Base-by-base conservation (phyloP, 2,888 invertebrate species). In the Octodonta nipae region DNA sequence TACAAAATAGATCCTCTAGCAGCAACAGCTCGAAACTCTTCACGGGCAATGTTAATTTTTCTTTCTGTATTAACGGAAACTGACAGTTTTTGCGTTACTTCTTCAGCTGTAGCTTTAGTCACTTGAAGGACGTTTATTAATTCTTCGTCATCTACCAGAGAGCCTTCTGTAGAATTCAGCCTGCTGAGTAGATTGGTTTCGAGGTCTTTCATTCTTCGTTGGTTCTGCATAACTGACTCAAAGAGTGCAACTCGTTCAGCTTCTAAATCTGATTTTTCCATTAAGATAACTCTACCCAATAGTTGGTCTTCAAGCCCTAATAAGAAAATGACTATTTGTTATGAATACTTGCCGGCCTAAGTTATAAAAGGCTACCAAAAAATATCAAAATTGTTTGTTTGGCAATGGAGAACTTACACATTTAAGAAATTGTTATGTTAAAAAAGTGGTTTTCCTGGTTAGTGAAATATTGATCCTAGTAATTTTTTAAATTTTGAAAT, bases 201-300 rank as follows among this genome's bases (percentile, higher is more conserved):
- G 8, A 95, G 65, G 54, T 91, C 88, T 60, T 95, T 89, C 87
- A 93, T 93, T 46, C 86, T 84, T 38, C 88, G 70, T 60, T 93
- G 93, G 66, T 95, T 95, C 53, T 84, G 85, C 76, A 93, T 88
- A 0, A 95, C 93, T 2, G 91, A 92, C 61, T 92, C 91, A 54
- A 95, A 85, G 6, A 95, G 67, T 5, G 85, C 81, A 1, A 92
- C 89, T 32, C 93, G 68, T 61, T 95, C 93, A 30, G 88, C 84
- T 64, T 95, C 95, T 37, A 95, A 65, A 54, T 95, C 95, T 1
- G 88, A 81, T 62, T 93, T 93, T 59, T 95, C 95, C 79, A 91
- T 93, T 11, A 91, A 63, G 53, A 95, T 95, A 0, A 95, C 93
- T 40, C 93, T 70, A 2, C 87, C 93, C 14, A 95, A 63, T 4